Evolutionary conservation across 1,140 invertebrate species (phyloP).

Genomic region (Caenorhabditis latens): DNA sequence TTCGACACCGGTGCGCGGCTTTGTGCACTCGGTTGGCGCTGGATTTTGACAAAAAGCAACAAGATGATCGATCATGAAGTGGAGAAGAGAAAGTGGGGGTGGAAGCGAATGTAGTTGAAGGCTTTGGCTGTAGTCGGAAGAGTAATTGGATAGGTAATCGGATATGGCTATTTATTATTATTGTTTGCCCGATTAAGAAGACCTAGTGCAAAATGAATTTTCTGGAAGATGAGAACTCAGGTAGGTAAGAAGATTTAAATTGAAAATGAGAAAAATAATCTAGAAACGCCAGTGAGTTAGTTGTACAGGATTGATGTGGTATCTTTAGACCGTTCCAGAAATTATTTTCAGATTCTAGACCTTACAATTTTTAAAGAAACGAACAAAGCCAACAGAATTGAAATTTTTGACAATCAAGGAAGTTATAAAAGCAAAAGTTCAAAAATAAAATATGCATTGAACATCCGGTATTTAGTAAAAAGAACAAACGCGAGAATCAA

Average conservation of each 20-base stretch:
- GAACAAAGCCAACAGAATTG: too few relatives aligned
- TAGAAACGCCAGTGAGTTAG: too few relatives aligned
- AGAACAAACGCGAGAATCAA: too few relatives aligned
- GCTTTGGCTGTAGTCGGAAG: conserved; percentile 22
- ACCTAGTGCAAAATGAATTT: conserved; percentile 9
- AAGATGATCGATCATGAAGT: conserved; percentile 50
- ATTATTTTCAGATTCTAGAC: too few relatives aligned
- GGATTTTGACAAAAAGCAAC: conserved; percentile 50
- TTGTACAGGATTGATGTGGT: too few relatives aligned
- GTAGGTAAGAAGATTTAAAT: background rate
- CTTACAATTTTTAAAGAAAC: too few relatives aligned
- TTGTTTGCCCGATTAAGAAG: conserved; percentile 38
- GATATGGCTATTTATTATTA: conserved; percentile 48
- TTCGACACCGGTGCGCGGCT: conserved; percentile 49
- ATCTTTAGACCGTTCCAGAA: too few relatives aligned
- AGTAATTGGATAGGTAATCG: conserved; percentile 56
- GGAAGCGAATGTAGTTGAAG: conserved; percentile 42
- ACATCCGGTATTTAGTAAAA: too few relatives aligned
- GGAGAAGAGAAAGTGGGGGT: conserved; percentile 12
- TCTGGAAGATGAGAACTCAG: background rate
- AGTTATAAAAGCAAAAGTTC: too few relatives aligned
- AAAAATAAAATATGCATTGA: too few relatives aligned
- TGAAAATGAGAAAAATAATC: too few relatives aligned
- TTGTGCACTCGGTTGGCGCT: conserved; percentile 7
- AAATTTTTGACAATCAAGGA: too few relatives aligned